These are phyloP conservation scores for Gephyroberyx darwinii DNA, from an alignment of 2,797 vertebrate species.

Conservation along the genomic window DNA sequence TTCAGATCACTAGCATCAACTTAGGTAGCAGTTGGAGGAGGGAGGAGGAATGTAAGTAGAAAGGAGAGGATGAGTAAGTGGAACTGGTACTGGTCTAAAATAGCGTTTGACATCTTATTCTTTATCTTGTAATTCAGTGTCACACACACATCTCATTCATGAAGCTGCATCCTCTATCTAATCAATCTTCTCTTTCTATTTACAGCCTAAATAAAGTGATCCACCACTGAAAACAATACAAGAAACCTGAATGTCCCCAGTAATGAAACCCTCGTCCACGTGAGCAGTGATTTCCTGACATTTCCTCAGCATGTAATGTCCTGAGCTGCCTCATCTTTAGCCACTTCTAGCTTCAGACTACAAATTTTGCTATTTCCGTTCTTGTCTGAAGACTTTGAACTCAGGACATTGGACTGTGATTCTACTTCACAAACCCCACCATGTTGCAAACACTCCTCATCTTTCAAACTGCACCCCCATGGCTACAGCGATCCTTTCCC, in stretches of 20 bases:
- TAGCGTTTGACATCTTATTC: background rate
- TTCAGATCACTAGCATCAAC: background rate
- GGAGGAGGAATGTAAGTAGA: background rate
- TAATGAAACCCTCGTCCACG: constrained; percentile 2
- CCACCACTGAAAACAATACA: background rate
- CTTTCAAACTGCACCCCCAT: background rate
- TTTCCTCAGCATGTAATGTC: constrained; percentile 41
- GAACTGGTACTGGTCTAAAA: background rate
- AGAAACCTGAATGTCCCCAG: background rate
- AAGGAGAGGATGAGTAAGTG: background rate
- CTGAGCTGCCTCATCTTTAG: constrained; percentile 44
- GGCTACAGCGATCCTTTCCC: constrained; percentile 14
- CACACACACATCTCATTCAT: background rate
- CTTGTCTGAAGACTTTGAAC: constrained; percentile 17
- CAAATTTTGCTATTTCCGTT: constrained; percentile 12
- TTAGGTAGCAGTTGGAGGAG: background rate
- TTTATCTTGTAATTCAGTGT: background rate
- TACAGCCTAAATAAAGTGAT: background rate
- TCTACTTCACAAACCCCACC: constrained; percentile 37
- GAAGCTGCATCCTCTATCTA: background rate
- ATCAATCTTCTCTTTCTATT: background rate
- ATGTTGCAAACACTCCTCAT: constrained; percentile 25
- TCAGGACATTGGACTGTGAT: constrained; percentile 44
- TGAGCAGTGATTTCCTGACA: constrained; percentile 29
- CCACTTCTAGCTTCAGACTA: constrained; percentile 39